A percentile compares a stretch with the other conserved stretches of the same genome.
These are phyloP conservation scores for Calonectris borealis DNA, from an alignment of 2,113 vertebrate genomes.

Conservation along the genomic window DNA sequence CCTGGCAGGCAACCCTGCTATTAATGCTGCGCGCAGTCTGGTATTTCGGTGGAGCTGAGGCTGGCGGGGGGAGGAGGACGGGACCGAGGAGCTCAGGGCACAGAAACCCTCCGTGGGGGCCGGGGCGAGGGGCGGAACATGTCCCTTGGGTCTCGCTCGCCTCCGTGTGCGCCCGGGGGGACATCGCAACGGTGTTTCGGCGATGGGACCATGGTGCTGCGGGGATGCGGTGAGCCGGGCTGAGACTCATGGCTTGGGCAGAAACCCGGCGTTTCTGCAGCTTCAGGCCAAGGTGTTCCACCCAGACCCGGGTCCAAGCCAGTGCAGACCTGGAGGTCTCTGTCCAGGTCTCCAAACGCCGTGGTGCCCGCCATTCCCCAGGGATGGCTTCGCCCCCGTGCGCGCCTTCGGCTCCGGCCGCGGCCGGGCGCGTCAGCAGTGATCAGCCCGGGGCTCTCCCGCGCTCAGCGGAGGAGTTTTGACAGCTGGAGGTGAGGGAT, in stretches of 20 bases:
- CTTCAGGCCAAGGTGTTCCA: neutral
- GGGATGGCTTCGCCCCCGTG: neutral
- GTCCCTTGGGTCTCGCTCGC: neutral
- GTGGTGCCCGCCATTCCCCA: accelerated
- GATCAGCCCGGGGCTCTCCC: neutral
- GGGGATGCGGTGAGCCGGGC: accelerated
- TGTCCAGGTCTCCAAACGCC: accelerated
- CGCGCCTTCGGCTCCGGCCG: accelerated
- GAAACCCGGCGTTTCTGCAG: neutral
- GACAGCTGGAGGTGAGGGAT: slow-evolving; percentile 42
- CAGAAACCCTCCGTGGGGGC: neutral
- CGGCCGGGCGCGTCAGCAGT: neutral
- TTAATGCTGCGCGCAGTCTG: slow-evolving; percentile 68
- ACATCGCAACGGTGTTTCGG: accelerated
- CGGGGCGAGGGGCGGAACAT: accelerated
- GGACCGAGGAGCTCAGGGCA: neutral
- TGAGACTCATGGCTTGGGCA: accelerated
- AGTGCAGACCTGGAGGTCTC: accelerated
- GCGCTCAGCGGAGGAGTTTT: neutral
- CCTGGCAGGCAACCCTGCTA: slow-evolving; percentile 75
- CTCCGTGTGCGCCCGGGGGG: accelerated
- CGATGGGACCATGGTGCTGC: accelerated
- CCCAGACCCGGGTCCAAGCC: accelerated
- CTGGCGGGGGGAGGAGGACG: neutral
- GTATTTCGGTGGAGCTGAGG: slow-evolving; percentile 60